These are phyloP conservation scores for Asarcornis scutulata DNA, from an alignment of 2,113 vertebrate species.

Conservation along the genomic window DNA sequence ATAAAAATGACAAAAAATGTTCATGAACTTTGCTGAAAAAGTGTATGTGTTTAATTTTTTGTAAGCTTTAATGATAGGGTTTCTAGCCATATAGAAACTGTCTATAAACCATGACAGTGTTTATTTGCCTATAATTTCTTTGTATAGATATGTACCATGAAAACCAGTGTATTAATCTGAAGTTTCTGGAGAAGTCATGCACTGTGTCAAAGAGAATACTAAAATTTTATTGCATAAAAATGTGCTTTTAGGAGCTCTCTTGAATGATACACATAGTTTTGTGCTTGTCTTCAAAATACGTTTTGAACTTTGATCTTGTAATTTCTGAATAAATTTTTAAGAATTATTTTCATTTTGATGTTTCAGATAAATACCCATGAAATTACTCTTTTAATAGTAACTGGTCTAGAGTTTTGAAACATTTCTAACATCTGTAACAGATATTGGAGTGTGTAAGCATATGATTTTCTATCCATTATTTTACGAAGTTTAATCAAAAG, in stretches of 20 bases:
- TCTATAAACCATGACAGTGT: neutral
- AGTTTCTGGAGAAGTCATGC: neutral
- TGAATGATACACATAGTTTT: neutral
- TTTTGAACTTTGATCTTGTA: neutral
- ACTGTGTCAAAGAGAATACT: neutral
- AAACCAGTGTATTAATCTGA: neutral
- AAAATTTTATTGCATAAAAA: neutral
- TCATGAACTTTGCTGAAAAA: neutral
- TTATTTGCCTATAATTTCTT: neutral
- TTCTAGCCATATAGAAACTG: neutral
- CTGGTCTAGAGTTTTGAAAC: neutral
- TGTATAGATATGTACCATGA: neutral
- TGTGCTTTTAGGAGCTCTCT: neutral
- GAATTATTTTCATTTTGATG: neutral
- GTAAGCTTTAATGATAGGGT: neutral
- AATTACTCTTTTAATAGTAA: neutral
- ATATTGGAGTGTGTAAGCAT: neutral
- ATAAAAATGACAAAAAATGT: neutral
- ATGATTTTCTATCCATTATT: neutral
- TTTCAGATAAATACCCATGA: neutral
- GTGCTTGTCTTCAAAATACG: neutral
- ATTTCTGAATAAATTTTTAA: neutral
- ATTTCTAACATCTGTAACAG: neutral
- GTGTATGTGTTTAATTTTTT: neutral
- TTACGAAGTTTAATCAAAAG: neutral